Evolutionary conservation across 1,140 invertebrate genomes (phyloP), one percentile per base, ranked within the genome.

Genomic region (Linepithema humile): DNA sequence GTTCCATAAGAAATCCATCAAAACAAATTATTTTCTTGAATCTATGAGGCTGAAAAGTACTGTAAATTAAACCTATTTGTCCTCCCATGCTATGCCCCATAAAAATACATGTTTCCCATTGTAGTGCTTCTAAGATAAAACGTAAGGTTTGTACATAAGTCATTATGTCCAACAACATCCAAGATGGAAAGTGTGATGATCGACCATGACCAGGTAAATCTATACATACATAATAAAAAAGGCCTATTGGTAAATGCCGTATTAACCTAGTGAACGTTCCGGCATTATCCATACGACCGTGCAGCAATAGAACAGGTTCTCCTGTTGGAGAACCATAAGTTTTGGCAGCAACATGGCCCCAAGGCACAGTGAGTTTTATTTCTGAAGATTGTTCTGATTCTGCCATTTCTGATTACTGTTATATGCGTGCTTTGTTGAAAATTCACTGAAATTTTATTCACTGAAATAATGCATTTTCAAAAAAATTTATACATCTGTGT

Each of bases 161-260:
- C 7, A 94, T 87, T 57, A 88, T 94, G 29, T 95, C 90, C 35
- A 96, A 91, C 3, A 92, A 87, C 60, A 94, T 59, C 50, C 96
- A 95, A 15, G 89, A 70, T 70, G 96, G 95, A 74, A 96, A 95
- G 50, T 95, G 95, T 70, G 96, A 96, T 4, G 97, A 97, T 12
- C 93, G 93, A 2, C 97, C 97, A 93, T 97, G 96, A 2, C 96
- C 96, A 6, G 96, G 96, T 82, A 97, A 93, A 91, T 97, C 97
- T 38, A 97, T 92, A 88, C 95, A 95, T 6, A 97, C 95, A 82
- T 96, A 96, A 85, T 96, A 69, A 85, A 40, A 96, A 87, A 95
- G 95, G 2, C 93, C 88, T 57, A 91, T 86, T 3, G 96, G 95
- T 55, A 97, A 92, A 17, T 95, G 83, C 23, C 95, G 92, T 48